These are phyloP conservation scores for Eriosoma lanigerum DNA, from an alignment of 1,140 invertebrate species.

Conservation along the genomic window DNA sequence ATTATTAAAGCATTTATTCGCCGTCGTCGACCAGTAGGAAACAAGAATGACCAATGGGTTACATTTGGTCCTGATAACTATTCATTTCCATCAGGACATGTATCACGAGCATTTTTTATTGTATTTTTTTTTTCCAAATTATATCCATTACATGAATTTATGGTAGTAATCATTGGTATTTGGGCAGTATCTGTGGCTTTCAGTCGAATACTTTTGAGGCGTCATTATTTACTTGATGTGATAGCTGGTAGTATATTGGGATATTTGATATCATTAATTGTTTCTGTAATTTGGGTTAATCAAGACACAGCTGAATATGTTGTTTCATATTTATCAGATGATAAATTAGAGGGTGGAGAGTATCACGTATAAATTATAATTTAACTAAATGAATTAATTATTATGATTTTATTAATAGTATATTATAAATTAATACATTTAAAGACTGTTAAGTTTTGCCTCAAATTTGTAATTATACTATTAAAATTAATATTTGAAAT, in stretches of 20 bases:
- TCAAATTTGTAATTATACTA: background rate
- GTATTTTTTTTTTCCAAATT: slow-evolving; percentile 69
- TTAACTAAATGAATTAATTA: background rate
- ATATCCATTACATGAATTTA: slow-evolving; percentile 64
- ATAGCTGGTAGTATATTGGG: slow-evolving; percentile 74
- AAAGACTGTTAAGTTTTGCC: background rate
- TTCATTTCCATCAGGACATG: slow-evolving; percentile 95
- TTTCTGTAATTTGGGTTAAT: slow-evolving; percentile 70
- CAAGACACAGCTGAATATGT: slow-evolving; percentile 60
- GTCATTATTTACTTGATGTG: slow-evolving; percentile 89
- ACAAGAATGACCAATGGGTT: slow-evolving; percentile 65
- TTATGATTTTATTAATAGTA: background rate
- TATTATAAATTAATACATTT: slow-evolving; percentile 14
- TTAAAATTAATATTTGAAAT: background rate
- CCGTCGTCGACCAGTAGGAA: slow-evolving; percentile 72
- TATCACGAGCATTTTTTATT: slow-evolving; percentile 80
- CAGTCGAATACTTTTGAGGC: slow-evolving; percentile 76
- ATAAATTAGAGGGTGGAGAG: slow-evolving; percentile 63
- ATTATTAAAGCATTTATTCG: slow-evolving; percentile 78
- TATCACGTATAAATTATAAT: slow-evolving; percentile 60
- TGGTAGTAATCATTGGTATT: slow-evolving; percentile 66
- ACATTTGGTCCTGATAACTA: slow-evolving; percentile 79
- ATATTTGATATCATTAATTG: slow-evolving; percentile 69
- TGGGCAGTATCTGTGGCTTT: slow-evolving; percentile 76
- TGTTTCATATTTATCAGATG: slow-evolving; percentile 63